Base-by-base conservation (phyloP, 2,888 invertebrate species). In the Ctena decussata region DNA sequence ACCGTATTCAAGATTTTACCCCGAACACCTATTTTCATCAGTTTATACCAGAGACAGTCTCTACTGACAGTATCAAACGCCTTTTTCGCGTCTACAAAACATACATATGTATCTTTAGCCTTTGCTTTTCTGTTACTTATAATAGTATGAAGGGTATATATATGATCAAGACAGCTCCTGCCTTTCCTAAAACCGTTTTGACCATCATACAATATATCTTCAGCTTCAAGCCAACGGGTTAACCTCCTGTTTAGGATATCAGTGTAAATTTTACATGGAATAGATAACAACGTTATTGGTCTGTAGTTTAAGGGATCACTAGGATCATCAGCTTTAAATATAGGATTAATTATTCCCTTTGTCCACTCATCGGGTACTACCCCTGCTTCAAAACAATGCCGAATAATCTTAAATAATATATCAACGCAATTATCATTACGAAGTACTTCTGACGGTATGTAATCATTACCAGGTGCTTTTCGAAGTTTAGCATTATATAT, bases 101-200 rank as follows among this genome's bases (percentile, higher is more conserved):
- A 76, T 2, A 57, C 71, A 74, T 83, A 83, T 18, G 82, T 85
- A 11, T 71, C 49, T 27, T 53, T 39, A 0, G 30, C 44, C 15
- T 30, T 15, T 30, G 32, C n/a, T 32, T 74, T 57, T 27, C 80
- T 70, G 44, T 75, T 82, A 2, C 79, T 71, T 12, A 85, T 57
- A 15, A 85, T 37, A n/a, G 77, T 70, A 30, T 44, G 57, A 15
- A 85, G 24, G 18, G 75, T 60, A 46, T 73, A 82, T 5, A 85
- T 53, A 41, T 85, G 82, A 21, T 82, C 85, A 27, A 75, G n/a
- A 18, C 74, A 74, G 18, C 78, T 75, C 44, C 78, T 72, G 18
- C 75, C 46, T 27, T 60, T 76, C 30, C 80, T 70, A 49, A 85
- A 85, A 0, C 85, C 82, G 30, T 85, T 85, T 49, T 85, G 85